Base-by-base conservation (phyloP, 2,797 vertebrate genomes). In the Ciconia nigra region DNA sequence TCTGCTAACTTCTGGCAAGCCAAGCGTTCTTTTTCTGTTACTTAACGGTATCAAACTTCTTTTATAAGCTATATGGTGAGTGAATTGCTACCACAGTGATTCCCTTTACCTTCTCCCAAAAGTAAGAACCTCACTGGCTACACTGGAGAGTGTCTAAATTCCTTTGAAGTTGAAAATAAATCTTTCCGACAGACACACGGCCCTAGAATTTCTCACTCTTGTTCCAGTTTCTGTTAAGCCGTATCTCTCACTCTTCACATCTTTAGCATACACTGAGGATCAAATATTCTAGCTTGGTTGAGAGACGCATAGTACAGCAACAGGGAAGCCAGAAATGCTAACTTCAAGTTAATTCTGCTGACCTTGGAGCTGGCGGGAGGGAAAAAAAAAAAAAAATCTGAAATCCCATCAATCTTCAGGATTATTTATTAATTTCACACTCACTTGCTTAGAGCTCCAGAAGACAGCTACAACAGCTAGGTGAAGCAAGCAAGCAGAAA, bases 131-230 rank as follows among this genome's bases (percentile, higher is more conserved):
- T 44, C 41, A 46, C 35, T n/a, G 31, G 63, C 57, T 69, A 5
- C 47, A 22, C 66, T 52, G 78, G 11, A 61, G 59, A 83, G 54
- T 1, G 29, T 81, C 84, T 77, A 33, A 70, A 90, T 80, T 79
- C 76, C 83, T 95, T 11, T 54, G n/a, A 93, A 94, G 85, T 83
- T 1, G 0, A 91, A 97, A 96, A 92, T n/a, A 83, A 81, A 78
- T 57, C 90, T 61, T 70, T 33, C 25, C 58, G 47, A 24, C 5
- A 81, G 72, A 77, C 82, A 88, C 57, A 44, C 0, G 61, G 39
- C 35, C 80, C 78, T 81, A 84, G 77, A 92, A 89, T 85, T 90
- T 94, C 91, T 90, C 93, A 73, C 72, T 82, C 59, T 41, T 88
- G 62, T 80, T 94, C 47, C 87, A 87, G 63, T 80, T 85, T 91